Conservation (phyloP, 2,888 invertebrate genomes). For the Ennomos erosarius region DNA sequence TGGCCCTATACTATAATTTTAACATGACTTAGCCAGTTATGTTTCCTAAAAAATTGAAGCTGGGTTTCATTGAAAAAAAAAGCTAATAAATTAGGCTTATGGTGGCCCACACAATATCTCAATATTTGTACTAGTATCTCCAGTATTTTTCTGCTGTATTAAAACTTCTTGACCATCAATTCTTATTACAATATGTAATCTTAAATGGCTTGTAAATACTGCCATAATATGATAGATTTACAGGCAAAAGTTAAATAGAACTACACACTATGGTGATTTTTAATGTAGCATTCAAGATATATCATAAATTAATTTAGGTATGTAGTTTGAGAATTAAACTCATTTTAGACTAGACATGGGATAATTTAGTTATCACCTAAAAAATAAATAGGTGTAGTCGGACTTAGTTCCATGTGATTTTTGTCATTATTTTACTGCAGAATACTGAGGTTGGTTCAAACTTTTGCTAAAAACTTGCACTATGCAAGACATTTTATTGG, state of each 20-base stretch:
- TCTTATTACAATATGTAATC: background rate
- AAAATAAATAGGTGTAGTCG: slow-evolving; percentile 10
- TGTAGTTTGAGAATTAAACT: slow-evolving; percentile 25
- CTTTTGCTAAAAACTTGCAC: background rate
- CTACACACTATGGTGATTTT: no score
- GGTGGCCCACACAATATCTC: no score
- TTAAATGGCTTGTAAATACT: slow-evolving; percentile 48
- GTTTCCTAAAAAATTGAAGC: no score
- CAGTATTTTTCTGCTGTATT: no score
- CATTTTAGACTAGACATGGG: slow-evolving; percentile 21
- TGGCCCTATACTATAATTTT: no score
- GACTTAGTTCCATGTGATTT: slow-evolving; percentile 2
- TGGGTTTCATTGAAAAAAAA: no score
- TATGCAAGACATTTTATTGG: no score
- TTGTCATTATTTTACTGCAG: slow-evolving; percentile 1
- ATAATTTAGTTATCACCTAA: slow-evolving; percentile 16
- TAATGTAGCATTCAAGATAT: slow-evolving; percentile 14
- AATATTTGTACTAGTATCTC: no score
- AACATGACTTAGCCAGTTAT: no score
- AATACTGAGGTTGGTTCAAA: slow-evolving; percentile 12
- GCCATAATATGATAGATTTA: slow-evolving; percentile 27
- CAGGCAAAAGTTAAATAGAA: no score
- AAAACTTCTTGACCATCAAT: no score
- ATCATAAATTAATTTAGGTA: slow-evolving; percentile 34
- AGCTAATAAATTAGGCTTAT: no score